phyloP scores from a whole-genome alignment of 2,113 vertebrate species.

The Cyanistes caeruleus region DNA sequence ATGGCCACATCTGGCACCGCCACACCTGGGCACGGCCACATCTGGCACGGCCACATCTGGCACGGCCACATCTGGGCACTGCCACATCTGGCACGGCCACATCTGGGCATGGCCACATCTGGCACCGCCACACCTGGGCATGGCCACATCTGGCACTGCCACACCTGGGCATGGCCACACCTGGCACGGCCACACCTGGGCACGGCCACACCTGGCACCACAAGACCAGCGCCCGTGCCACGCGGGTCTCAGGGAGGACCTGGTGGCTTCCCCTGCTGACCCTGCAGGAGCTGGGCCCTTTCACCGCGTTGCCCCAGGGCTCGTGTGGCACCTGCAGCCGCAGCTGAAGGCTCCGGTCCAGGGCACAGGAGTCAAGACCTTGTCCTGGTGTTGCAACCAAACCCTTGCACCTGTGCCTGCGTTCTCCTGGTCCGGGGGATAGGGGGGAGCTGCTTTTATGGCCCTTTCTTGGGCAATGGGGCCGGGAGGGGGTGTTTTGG shows the following conservation, averaged over 20 bases:
- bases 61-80: too few relatives aligned
- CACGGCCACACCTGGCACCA: neutral
- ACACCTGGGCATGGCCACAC: neutral
- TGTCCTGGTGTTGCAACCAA: conserved; percentile 31
- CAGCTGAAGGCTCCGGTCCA: neutral
- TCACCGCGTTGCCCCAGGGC: neutral
- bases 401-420: conserved; percentile 32
- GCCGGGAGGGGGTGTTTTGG: neutral
- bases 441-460: neutral
- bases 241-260: neutral
- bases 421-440: neutral
- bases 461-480: conserved; percentile 27
- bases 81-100: too few relatives aligned
- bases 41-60: too few relatives aligned
- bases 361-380: neutral
- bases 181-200: neutral
- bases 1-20: too few relatives aligned
- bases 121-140: too few relatives aligned
- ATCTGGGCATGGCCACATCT: too few relatives aligned
- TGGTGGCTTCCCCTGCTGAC: neutral
- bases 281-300: neutral
- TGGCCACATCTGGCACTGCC: too few relatives aligned
- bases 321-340: neutral
- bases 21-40: too few relatives aligned
- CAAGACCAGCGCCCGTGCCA: rapidly evolving